Evolutionary conservation across 2,888 invertebrate species (phyloP).

Genomic region (Xanthia togata): DNA sequence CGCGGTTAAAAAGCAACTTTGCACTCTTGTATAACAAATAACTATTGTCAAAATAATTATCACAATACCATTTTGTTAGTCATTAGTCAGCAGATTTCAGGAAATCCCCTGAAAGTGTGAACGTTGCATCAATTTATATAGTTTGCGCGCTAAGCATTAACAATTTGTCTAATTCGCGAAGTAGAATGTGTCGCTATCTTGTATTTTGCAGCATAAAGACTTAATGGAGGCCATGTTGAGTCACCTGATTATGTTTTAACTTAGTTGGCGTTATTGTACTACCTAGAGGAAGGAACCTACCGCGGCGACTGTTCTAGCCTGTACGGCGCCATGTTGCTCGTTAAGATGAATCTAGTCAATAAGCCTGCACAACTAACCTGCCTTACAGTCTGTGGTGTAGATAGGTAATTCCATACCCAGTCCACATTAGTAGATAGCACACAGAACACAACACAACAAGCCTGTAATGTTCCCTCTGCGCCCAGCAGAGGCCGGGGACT

Average conservation of each 20-base stretch:
- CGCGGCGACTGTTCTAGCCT: slow-evolving; percentile 6
- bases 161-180: slow-evolving; percentile 40
- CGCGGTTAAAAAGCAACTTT: no score
- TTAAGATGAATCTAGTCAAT: background rate
- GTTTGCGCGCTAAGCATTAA: slow-evolving; percentile 15
- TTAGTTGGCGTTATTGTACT: background rate
- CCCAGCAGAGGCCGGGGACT: no score
- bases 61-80: slow-evolving; percentile 7
- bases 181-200: slow-evolving; percentile 28
- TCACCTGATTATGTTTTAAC: slow-evolving; percentile 13
- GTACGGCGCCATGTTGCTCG: slow-evolving; percentile 17
- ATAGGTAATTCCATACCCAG: background rate
- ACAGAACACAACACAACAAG: background rate
- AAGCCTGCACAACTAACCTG: no score
- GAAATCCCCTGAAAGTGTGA: slow-evolving; percentile 50
- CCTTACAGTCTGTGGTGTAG: no score
- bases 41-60: slow-evolving; percentile 11
- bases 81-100: slow-evolving; percentile 41
- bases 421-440: background rate
- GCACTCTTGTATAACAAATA: no score
- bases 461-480: background rate
- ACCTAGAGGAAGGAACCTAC: background rate
- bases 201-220: slow-evolving; percentile 12
- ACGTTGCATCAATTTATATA: slow-evolving; percentile 18
- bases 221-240: slow-evolving; percentile 30